Base-by-base conservation (phyloP, 1,140 invertebrate species). In the Globodera ellingtonae region DNA sequence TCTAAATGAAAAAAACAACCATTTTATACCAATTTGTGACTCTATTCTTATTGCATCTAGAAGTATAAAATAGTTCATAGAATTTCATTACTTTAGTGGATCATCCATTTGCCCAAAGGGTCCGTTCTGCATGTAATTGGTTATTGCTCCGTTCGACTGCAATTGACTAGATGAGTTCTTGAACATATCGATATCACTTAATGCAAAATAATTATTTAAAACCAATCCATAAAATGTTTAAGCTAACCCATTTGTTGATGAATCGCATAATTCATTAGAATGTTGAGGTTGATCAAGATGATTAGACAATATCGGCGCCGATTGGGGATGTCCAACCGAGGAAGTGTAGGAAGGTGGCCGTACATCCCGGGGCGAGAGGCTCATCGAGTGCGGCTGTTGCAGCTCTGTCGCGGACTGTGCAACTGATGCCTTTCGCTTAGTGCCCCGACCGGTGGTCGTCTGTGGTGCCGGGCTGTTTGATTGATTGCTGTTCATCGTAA, bases 21-120 rank as follows among this genome's bases (percentile, higher is more conserved):
- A 35, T 35, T 35, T 2, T 35, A 35, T 35, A 66, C 44, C 9
- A 50, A 48, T 78, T 50, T 77, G 13, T 79, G 24, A 21, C 10
- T 21, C 18, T 21, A 21, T 18, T 13, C 9, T 21, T 5, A 50
- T 52, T 10, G 46, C 18, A 79, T 76, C 21, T 21, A 6, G n/a
- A 24, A 75, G 59, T n/a, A 15, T n/a, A 72, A 72, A 75, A 44
- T 77, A 8, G 59, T 56, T 73, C 1, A 10, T 7, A 3, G 10
- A 70, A 67, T 67, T 7, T 0, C 0, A 21, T 67, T 70, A 77
- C 75, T 77, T 77, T 77, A 77, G 50, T 48, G 75, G 75, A 48
- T 77, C 75, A 62, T 77, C 75, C 65, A 67, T 69, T 65, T 67
- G 69, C 46, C 56, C 56, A 62, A 62, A 6, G 56, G 56, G 18